Percentiles rank a stretch among this genome's conserved stretches.
Evolutionary conservation across 2,888 invertebrate genomes (phyloP).

Genomic region (Icerya purchasi): DNA sequence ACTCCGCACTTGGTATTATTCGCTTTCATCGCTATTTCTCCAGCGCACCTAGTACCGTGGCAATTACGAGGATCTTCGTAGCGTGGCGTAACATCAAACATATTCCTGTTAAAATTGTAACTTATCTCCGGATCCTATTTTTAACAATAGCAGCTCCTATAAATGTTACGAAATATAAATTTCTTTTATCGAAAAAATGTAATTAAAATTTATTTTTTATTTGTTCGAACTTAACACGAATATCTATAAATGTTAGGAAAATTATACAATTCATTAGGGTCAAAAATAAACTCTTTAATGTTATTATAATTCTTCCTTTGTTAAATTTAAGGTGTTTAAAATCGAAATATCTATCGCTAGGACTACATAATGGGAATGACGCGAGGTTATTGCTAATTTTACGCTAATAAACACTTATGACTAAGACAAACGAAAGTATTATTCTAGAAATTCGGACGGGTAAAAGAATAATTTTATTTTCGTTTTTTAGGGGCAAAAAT

Average conservation of each 20-base stretch:
- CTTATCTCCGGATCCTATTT: constrained; percentile 60
- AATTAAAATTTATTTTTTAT: background rate
- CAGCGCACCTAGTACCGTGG: constrained; percentile 86
- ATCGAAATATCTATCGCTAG: too few relatives aligned
- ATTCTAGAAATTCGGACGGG: too few relatives aligned
- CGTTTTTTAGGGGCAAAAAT: too few relatives aligned
- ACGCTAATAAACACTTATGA: too few relatives aligned
- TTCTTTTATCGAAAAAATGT: background rate
- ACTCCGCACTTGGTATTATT: constrained; percentile 79
- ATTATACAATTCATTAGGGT: too few relatives aligned
- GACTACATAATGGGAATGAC: too few relatives aligned
- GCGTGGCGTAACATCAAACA: constrained; percentile 52
- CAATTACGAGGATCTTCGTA: constrained; percentile 36
- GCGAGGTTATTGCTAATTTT: too few relatives aligned
- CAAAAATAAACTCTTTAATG: too few relatives aligned
- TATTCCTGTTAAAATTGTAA: constrained; percentile 62
- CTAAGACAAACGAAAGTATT: too few relatives aligned
- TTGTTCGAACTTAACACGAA: background rate
- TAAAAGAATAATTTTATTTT: too few relatives aligned
- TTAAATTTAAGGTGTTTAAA: too few relatives aligned
- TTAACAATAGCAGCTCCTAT: constrained; percentile 6
- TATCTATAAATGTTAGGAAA: background rate
- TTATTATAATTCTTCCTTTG: too few relatives aligned
- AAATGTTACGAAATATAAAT: background rate
- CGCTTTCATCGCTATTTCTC: constrained; percentile 71